Evolutionary conservation across 2,888 invertebrate species (phyloP).

Genomic region (Lasioglossum morio): DNA sequence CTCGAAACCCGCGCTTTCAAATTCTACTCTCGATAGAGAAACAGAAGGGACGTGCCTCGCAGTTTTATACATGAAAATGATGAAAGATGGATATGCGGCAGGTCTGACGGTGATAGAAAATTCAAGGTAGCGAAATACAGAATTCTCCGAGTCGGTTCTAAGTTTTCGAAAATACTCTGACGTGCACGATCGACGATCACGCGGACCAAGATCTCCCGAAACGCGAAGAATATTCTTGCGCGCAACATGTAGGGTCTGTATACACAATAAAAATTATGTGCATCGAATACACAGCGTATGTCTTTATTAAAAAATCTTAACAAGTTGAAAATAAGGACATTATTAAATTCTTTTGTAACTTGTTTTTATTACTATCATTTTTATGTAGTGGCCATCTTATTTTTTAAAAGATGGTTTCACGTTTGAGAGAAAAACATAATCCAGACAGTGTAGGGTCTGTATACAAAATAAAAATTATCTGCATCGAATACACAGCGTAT

Average conservation of each 20-base stretch:
- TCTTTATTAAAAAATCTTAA: no score
- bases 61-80: not conserved
- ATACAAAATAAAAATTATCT: not conserved
- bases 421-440: no score
- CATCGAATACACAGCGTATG: not conserved
- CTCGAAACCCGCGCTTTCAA: conserved; percentile 9
- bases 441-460: no score
- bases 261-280: not conserved
- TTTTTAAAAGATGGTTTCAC: not conserved
- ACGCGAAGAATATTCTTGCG: not conserved
- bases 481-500: not conserved
- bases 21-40: not conserved
- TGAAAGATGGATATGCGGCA: not conserved
- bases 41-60: not conserved
- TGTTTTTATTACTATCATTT: no score
- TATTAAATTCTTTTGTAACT: no score
- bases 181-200: not conserved
- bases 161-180: not conserved
- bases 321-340: no score
- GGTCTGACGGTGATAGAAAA: not conserved
- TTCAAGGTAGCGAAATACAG: not conserved
- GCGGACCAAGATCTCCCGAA: not conserved
- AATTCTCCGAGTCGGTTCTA: not conserved
- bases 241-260: not conserved
- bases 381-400: no score